Evolutionary conservation across 1,140 invertebrate genomes (phyloP).

Genomic region (Neuroterus valhalla): DNA sequence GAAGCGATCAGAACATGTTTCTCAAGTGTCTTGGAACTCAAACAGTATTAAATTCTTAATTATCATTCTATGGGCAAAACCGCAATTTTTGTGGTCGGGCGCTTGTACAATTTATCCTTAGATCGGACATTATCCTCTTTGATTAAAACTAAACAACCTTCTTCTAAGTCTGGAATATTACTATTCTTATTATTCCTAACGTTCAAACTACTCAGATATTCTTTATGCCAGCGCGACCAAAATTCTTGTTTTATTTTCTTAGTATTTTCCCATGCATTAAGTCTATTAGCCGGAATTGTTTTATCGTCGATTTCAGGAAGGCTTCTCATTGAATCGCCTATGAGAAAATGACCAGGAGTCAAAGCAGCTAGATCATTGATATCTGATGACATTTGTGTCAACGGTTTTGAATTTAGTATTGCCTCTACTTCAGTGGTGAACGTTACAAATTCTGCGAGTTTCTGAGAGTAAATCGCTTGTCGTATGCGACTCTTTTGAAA

Average conservation of each 20-base stretch:
- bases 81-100: no score
- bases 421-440: constrained; percentile 52
- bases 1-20: no score
- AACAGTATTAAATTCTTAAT: no score
- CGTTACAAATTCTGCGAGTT: constrained; percentile 52
- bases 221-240: constrained; percentile 54
- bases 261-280: constrained; percentile 23
- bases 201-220: constrained; percentile 55
- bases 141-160: constrained; percentile 51
- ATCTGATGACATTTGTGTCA: constrained; percentile 35
- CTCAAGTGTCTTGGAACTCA: no score
- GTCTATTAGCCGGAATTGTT: constrained; percentile 1
- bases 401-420: constrained; percentile 54
- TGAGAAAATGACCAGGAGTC: constrained; percentile 14
- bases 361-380: constrained; percentile 21
- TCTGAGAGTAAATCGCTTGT: constrained; percentile 42
- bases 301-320: constrained; percentile 26
- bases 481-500: constrained; percentile 44
- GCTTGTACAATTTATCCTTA: constrained; percentile 29
- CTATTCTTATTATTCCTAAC: constrained; percentile 54
- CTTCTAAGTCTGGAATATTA: constrained; percentile 39
- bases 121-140: constrained; percentile 44
- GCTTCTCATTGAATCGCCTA: not conserved
- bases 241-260: constrained; percentile 48
- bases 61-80: no score